Evolutionary conservation across 2,113 vertebrate species (phyloP).

Genomic region (Phrynocephalus versicolor): DNA sequence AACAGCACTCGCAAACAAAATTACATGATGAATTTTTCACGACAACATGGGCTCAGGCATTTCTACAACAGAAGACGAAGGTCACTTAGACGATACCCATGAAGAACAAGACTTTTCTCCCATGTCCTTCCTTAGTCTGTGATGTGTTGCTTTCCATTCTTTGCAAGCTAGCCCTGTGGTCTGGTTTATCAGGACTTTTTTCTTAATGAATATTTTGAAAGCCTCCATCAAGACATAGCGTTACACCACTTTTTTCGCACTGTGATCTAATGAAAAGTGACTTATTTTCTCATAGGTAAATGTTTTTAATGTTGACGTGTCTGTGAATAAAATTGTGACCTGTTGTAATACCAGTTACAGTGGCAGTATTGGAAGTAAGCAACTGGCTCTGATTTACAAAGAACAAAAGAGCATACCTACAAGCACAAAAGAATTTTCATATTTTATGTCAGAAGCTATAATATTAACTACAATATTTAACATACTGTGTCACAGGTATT

Average conservation of each 20-base stretch:
- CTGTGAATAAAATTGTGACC: slow-evolving; percentile 80
- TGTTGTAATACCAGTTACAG: slow-evolving; percentile 82
- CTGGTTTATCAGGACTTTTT: slow-evolving; percentile 75
- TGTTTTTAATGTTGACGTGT: slow-evolving; percentile 81
- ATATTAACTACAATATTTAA: slow-evolving; percentile 77
- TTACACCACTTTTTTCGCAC: slow-evolving; percentile 79
- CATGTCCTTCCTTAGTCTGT: slow-evolving; percentile 72
- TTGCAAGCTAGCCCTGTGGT: slow-evolving; percentile 72
- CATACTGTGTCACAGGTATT: slow-evolving; percentile 78
- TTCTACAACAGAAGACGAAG: slow-evolving; percentile 98
- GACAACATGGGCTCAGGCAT: slow-evolving; percentile 94
- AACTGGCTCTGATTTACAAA: slow-evolving; percentile 77
- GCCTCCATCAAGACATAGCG: slow-evolving; percentile 75
- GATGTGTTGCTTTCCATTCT: slow-evolving; percentile 76
- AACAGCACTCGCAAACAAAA: slow-evolving; percentile 98
- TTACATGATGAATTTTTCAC: slow-evolving; percentile 99
- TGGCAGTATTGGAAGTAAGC: slow-evolving; percentile 83
- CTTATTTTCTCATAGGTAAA: slow-evolving; percentile 82
- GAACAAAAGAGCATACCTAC: slow-evolving; percentile 45
- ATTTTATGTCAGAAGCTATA: slow-evolving; percentile 72
- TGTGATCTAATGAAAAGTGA: slow-evolving; percentile 85
- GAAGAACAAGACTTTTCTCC: slow-evolving; percentile 76
- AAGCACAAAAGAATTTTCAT: slow-evolving; percentile 80
- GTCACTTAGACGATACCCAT: slow-evolving; percentile 90
- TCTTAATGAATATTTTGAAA: slow-evolving; percentile 71